Conservation (phyloP, 2,888 invertebrate species). For the Mythimna loreyi region DNA sequence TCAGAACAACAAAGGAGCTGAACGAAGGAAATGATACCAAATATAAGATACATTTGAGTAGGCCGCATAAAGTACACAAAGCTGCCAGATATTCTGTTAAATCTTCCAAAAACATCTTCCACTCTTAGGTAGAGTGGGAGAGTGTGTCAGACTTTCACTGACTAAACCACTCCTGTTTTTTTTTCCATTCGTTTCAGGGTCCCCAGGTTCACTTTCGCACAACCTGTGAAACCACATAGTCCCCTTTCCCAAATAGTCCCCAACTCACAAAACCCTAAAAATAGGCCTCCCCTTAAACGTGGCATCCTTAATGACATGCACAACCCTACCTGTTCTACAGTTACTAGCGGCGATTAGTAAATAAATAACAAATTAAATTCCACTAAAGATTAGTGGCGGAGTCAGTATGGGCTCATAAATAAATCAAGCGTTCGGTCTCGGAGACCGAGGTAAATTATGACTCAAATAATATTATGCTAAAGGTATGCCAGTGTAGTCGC, state of each 20-base stretch:
- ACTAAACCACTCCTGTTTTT: too few relatives aligned
- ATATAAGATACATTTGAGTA: too few relatives aligned
- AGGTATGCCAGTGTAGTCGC: conserved; percentile 70
- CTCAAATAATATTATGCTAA: conserved; percentile 88
- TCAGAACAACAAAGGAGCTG: too few relatives aligned
- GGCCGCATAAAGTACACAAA: too few relatives aligned
- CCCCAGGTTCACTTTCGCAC: too few relatives aligned
- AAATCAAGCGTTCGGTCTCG: conserved; percentile 84
- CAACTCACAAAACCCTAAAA: conserved; percentile 27
- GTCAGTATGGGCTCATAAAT: conserved; percentile 85
- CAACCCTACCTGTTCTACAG: conserved; percentile 73
- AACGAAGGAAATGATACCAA: too few relatives aligned
- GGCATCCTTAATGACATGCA: conserved; percentile 67
- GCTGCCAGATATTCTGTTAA: too few relatives aligned
- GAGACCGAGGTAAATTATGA: conserved; percentile 85
- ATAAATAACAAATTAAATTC: conserved; percentile 89
- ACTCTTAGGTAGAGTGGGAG: too few relatives aligned
- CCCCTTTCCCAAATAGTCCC: background rate
- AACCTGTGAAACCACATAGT: too few relatives aligned
- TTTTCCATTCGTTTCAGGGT: too few relatives aligned
- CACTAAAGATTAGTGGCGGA: conserved; percentile 86
- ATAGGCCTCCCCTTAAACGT: conserved; percentile 46
- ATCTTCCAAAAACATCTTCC: too few relatives aligned
- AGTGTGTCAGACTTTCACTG: too few relatives aligned
- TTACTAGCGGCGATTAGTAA: conserved; percentile 82